Conservation (phyloP, 2,888 invertebrate genomes). For the Vesta saturnalis region DNA sequence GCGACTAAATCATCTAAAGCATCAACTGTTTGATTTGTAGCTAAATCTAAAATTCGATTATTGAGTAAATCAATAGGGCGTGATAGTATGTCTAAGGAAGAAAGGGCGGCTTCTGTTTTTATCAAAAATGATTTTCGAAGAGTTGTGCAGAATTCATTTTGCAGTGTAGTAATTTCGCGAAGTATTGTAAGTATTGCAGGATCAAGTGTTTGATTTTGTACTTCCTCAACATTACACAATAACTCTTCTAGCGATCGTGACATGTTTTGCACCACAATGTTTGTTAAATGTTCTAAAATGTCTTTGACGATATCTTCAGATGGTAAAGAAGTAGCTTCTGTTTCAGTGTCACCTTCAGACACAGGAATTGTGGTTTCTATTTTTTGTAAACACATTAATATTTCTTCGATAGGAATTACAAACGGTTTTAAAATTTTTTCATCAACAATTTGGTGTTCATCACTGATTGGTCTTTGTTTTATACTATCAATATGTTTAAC, state of each 20-base stretch:
- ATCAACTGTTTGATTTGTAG: conserved; percentile 46
- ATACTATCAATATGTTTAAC: conserved; percentile 68
- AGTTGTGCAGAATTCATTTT: conserved; percentile 56
- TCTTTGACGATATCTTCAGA: conserved; percentile 57
- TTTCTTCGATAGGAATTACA: conserved; percentile 53
- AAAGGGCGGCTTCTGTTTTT: conserved; percentile 56
- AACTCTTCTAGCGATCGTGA: conserved; percentile 57
- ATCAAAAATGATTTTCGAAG: conserved; percentile 51
- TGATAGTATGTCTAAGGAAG: conserved; percentile 63
- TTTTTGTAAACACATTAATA: conserved; percentile 53
- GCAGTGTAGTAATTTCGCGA: conserved; percentile 55
- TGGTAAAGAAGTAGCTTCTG: conserved; percentile 32
- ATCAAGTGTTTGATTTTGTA: conserved; percentile 52
- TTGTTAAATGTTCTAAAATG: conserved; percentile 59
- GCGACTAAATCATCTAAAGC: conserved; percentile 55
- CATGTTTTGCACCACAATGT: conserved; percentile 57
- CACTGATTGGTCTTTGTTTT: conserved; percentile 50
- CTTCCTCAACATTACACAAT: conserved; percentile 56
- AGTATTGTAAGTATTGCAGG: conserved; percentile 55
- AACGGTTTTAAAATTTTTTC: conserved; percentile 54
- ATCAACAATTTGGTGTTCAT: conserved; percentile 48
- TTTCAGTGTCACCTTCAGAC: conserved; percentile 42
- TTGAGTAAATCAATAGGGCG: conserved; percentile 64
- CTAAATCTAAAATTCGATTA: conserved; percentile 54
- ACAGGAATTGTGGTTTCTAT: conserved; percentile 50